These are phyloP conservation scores for Nettapus auritus DNA, from an alignment of 2,113 vertebrate species.

Conservation along the genomic window DNA sequence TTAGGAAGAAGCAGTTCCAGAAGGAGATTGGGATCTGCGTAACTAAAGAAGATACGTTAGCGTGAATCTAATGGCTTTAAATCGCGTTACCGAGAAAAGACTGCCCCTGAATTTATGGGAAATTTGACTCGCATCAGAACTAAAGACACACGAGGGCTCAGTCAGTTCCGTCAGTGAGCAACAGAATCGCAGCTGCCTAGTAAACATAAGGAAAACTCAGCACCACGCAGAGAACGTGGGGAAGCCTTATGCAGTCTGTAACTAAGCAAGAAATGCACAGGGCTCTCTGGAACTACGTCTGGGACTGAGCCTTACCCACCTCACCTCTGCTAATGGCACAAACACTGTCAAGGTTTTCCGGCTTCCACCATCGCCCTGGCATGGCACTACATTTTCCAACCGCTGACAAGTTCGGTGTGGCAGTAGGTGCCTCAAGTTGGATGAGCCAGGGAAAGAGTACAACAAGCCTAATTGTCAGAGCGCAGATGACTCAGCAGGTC, in stretches of 20 bases:
- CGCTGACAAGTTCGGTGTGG: not conserved
- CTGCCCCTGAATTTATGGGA: not conserved
- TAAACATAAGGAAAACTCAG: fast-evolving
- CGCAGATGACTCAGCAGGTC: not conserved
- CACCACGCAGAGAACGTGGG: not conserved
- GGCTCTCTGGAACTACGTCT: too few relatives aligned
- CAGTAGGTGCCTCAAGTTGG: not conserved
- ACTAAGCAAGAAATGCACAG: not conserved
- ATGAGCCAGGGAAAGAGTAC: not conserved
- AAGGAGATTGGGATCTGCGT: not conserved
- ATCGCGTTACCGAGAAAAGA: not conserved
- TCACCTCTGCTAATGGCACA: not conserved
- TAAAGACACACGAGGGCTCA: not conserved
- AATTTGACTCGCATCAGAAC: not conserved
- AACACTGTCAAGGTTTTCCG: not conserved
- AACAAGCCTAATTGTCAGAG: not conserved
- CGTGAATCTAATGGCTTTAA: not conserved
- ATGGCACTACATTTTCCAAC: not conserved
- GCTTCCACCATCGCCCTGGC: not conserved
- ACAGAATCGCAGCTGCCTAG: not conserved
- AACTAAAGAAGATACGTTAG: not conserved
- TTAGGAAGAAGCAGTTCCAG: constrained; percentile 4
- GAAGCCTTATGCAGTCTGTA: not conserved
- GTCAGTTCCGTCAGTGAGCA: not conserved
- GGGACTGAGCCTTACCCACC: too few relatives aligned